Base-by-base conservation (phyloP, 2,797 vertebrate genomes). In the Gila robusta region DNA sequence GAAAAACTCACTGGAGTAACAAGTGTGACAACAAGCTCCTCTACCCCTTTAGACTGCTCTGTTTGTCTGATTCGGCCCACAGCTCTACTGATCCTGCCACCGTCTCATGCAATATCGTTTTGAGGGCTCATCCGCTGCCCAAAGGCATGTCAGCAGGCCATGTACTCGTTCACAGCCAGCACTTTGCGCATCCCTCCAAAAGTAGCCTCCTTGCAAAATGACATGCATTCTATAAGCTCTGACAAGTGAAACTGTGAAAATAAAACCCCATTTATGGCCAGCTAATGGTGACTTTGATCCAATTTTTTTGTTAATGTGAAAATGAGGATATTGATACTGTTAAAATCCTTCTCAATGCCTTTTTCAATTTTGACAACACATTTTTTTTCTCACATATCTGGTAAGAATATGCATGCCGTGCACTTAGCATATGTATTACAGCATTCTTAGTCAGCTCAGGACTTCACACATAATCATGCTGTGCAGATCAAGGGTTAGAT, bases 401-500 rank as follows among this genome's bases (percentile, higher is more conserved):
- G 72, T 62, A 19, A 47, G 1, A 82, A 83, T 37, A 52, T 67
- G 44, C 32, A 8, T 21, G 26, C 81, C 2, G 11, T 73, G 41
- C 28, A 19, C 12, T 84, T 35, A 84, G n/a, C 73, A 77, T 78
- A 78, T 78, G 73, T 41, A 77, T 52, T 64, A 28, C 23, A 54
- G 47, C n/a, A 77, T 77, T 84, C 35, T 77, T 77, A 56, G 12
- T 59, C 74, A 77, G 74, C 49, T 77, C 37, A 77, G 39, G 37
- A 49, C 67, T 74, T 82, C 35, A 70, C 64, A 78, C 79, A 70
- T 59, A 56, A 66, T 59, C 28, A 37, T 21, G n/a, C 64, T 82
- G 64, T 37, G 85, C 64, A 82, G 64, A 81, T 39, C 64, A 82
- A 82, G 49, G 73, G 79, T 49, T 78, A 6, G 52, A 52, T 87